phyloP scores from a whole-genome alignment of 2,797 vertebrate species.

The Emydoidea blandingii region DNA sequence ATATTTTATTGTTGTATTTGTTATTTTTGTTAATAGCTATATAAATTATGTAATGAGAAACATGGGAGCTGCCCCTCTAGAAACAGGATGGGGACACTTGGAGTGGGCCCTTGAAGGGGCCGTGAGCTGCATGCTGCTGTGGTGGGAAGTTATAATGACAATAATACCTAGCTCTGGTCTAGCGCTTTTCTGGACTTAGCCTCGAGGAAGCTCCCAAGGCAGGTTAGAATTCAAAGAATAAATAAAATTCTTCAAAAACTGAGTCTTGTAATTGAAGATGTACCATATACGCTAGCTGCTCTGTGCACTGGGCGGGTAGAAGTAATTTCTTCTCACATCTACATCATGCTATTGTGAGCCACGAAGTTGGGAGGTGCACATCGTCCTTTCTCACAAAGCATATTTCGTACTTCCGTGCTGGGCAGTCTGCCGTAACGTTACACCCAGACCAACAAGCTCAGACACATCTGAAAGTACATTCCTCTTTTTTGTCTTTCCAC shows the following conservation, averaged over 20 bases:
- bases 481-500: not conserved
- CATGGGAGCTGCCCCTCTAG: not conserved
- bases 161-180: not conserved
- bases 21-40: not conserved
- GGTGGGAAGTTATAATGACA: not conserved
- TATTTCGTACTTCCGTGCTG: fast-evolving
- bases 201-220: not conserved
- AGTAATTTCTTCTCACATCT: not conserved
- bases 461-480: fast-evolving
- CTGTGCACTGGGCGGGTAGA: not conserved
- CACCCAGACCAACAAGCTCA: not conserved
- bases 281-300: not conserved
- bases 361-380: not conserved
- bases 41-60: not conserved
- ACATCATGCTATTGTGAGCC: not conserved
- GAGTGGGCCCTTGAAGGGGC: not conserved
- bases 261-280: not conserved
- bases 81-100: not conserved
- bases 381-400: not conserved
- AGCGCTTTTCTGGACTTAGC: not conserved
- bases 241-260: not conserved
- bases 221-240: not conserved
- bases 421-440: fast-evolving
- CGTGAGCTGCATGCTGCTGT: not conserved
- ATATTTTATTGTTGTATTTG: not conserved